phyloP scores from a whole-genome alignment of 37 sponge, comb jelly and placozoan genomes.

The Eunapius fragilis region DNA sequence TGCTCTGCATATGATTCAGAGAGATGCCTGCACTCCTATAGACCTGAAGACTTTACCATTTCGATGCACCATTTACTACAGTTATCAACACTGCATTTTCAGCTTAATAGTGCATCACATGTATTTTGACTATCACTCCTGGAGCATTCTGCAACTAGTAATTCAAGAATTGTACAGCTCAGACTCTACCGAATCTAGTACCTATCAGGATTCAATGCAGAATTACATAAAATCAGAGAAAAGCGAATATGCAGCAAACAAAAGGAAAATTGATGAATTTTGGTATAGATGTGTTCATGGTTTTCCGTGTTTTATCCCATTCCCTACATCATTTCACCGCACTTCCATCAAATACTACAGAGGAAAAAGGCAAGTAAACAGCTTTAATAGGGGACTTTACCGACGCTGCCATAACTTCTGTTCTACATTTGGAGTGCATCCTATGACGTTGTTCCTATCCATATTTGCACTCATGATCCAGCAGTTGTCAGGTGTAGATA shows the following conservation, averaged over 20 bases:
- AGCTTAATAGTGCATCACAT: not conserved
- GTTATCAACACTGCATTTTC: not conserved
- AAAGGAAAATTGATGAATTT: not conserved
- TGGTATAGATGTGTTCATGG: not conserved
- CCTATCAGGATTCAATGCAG: too few species aligned
- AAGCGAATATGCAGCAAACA: not conserved
- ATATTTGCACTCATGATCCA: not conserved
- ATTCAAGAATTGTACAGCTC: too few species aligned
- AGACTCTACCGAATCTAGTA: too few species aligned
- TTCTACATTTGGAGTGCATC: not conserved
- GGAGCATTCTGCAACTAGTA: not conserved
- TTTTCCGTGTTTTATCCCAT: not conserved
- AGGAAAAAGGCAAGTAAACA: not conserved
- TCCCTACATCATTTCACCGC: not conserved
- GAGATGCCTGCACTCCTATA: not conserved
- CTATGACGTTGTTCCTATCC: not conserved
- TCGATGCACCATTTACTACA: not conserved
- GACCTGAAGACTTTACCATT: not conserved
- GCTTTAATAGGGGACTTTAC: not conserved
- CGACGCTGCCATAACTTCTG: not conserved
- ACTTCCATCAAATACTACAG: not conserved
- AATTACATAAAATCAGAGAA: not conserved
- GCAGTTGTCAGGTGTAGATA: not conserved
- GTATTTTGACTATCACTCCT: not conserved
- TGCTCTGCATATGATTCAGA: conserved; percentile 1